Percentiles rank a stretch among this genome's conserved stretches.
Conservation (phyloP, 2,888 invertebrate species). For the Phaedon cochleariae region DNA sequence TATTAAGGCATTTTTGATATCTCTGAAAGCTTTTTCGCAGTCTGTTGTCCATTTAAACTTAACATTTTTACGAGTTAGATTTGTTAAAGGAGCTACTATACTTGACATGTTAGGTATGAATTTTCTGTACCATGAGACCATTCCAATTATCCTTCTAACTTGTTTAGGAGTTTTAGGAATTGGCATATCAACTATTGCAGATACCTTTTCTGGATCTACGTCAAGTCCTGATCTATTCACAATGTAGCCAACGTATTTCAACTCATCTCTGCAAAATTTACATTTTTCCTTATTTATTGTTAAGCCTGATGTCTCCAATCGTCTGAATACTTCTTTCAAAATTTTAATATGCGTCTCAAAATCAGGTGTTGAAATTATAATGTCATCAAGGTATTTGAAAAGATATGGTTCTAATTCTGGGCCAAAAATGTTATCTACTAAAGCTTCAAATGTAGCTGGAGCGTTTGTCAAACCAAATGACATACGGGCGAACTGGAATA, state of each 20-base stretch:
- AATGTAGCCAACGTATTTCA: constrained; percentile 14
- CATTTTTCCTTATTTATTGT: constrained; percentile 11
- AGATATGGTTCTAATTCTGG: no score
- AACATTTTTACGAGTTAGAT: constrained; percentile 8
- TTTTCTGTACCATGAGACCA: constrained; percentile 7
- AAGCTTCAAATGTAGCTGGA: constrained; percentile 48
- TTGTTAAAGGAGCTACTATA: constrained; percentile 9
- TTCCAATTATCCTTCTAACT: constrained; percentile 4
- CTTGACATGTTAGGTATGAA: constrained; percentile 7
- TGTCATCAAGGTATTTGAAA: constrained; percentile 42
- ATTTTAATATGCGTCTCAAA: no score
- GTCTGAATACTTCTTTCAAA: no score
- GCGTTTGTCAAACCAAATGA: constrained; percentile 49
- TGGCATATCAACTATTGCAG: not conserved
- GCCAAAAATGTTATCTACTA: constrained; percentile 47
- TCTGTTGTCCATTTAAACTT: constrained; percentile 12
- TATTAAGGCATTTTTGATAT: no score
- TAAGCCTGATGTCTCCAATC: not conserved
- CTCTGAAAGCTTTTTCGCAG: not conserved
- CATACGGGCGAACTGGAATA: constrained; percentile 49
- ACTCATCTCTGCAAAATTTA: not conserved
- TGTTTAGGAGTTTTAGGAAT: not conserved
- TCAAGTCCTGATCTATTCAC: constrained; percentile 7
- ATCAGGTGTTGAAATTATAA: constrained; percentile 35
- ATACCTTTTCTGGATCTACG: constrained; percentile 8